A percentile compares a stretch with the other conserved stretches of the same genome.
Evolutionary conservation across 2,888 invertebrate genomes (phyloP).

Genomic region (Caenorhabditis sp.): DNA sequence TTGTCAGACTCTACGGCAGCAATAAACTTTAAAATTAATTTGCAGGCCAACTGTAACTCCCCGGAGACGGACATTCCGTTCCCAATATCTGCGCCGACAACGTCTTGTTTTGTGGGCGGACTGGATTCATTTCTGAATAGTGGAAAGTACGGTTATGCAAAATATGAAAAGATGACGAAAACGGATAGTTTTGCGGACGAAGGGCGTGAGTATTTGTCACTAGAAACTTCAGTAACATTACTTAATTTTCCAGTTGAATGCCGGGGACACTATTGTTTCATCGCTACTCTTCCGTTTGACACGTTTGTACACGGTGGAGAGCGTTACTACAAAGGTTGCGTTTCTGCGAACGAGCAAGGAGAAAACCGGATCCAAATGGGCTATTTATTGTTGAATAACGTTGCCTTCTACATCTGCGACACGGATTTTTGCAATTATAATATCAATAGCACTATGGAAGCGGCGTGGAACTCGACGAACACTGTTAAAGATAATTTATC

Average conservation of each 20-base stretch:
- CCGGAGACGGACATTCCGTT: conserved; percentile 23
- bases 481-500: neutral
- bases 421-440: conserved; percentile 28
- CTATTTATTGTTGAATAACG: conserved; percentile 7
- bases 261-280: conserved; percentile 27
- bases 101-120: conserved; percentile 7
- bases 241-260: conserved; percentile 9
- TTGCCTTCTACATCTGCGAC: conserved; percentile 26
- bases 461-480: conserved; percentile 4
- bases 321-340: conserved; percentile 22
- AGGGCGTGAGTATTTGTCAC: neutral
- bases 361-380: conserved; percentile 26
- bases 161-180: neutral
- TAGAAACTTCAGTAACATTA: neutral
- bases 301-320: too few species aligned
- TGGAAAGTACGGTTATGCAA: neutral
- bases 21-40: too few species aligned
- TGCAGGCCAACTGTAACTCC: conserved; percentile 24
- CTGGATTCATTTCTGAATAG: neutral
- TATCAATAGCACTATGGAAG: conserved; percentile 8
- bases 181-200: conserved; percentile 30
- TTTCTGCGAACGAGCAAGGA: conserved; percentile 34
- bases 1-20: neutral
- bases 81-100: conserved; percentile 9
- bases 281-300: too few species aligned